These are phyloP conservation scores for Centruroides vittatus DNA, from an alignment of 1,140 invertebrate species.

Conservation along the genomic window DNA sequence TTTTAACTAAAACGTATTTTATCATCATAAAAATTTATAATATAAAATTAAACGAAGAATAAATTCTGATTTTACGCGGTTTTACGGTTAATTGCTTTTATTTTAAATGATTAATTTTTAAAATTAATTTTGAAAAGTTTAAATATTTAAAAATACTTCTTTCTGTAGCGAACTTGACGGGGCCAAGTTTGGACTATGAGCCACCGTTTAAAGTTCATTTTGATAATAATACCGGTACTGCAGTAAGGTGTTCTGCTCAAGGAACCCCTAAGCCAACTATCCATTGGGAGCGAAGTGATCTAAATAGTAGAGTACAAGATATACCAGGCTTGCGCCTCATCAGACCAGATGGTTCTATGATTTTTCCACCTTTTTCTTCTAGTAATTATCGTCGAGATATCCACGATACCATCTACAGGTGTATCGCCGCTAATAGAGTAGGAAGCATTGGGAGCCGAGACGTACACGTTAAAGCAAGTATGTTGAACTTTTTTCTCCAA, in stretches of 20 bases:
- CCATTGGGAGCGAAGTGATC: constrained; percentile 50
- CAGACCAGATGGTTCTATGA: constrained; percentile 58
- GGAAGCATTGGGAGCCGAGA: constrained; percentile 80
- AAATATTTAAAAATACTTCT: too few relatives aligned
- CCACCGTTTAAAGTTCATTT: constrained; percentile 81
- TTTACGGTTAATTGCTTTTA: too few relatives aligned
- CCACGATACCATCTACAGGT: constrained; percentile 83
- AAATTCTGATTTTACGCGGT: too few relatives aligned
- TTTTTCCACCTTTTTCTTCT: constrained; percentile 82
- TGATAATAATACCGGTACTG: constrained; percentile 80
- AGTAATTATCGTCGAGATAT: constrained; percentile 83
- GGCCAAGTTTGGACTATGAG: constrained; percentile 80
- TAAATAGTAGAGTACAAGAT: constrained; percentile 29
- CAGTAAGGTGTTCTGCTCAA: constrained; percentile 77
- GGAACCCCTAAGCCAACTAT: constrained; percentile 80
- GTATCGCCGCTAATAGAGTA: constrained; percentile 69
- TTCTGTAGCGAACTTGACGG: constrained; percentile 23
- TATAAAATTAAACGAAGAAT: too few relatives aligned
- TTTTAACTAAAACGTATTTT: too few relatives aligned
- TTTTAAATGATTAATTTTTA: too few relatives aligned
- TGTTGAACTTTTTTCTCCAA: constrained; percentile 32
- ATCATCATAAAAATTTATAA: too few relatives aligned
- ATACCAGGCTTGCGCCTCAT: neutral
- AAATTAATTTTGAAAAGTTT: too few relatives aligned
- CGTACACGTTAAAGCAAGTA: constrained; percentile 87